Percentiles rank a stretch among this genome's conserved stretches.
Evolutionary conservation across 1,140 invertebrate genomes (phyloP).

Genomic region (Venturia canescens): DNA sequence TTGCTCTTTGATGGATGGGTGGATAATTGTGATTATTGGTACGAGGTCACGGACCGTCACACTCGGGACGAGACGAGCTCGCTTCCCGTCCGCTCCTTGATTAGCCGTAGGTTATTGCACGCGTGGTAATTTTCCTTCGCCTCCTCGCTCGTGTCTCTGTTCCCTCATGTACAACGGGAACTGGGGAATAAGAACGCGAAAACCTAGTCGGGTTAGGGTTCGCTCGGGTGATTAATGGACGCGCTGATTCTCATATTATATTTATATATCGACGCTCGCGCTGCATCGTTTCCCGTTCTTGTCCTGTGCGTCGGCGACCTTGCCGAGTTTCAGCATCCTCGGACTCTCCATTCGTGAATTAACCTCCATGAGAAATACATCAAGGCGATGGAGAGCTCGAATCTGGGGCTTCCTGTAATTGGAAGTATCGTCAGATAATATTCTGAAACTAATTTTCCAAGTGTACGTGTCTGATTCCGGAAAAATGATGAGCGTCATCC

Average conservation of each 20-base stretch:
- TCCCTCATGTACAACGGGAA: neutral
- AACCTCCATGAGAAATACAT: too few species aligned
- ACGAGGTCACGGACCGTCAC: conserved; percentile 27
- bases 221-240: conserved; percentile 15
- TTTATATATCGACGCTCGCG: conserved; percentile 18
- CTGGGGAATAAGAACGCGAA: neutral
- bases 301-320: neutral
- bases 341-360: too few species aligned
- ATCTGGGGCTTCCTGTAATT: too few species aligned
- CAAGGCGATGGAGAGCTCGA: too few species aligned
- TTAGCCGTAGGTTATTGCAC: conserved; percentile 18
- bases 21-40: conserved; percentile 53
- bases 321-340: too few species aligned
- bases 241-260: conserved; percentile 1
- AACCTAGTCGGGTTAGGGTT: neutral
- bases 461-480: too few species aligned
- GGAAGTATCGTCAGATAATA: too few species aligned
- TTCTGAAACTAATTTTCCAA: too few species aligned
- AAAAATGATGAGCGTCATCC: too few species aligned
- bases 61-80: neutral
- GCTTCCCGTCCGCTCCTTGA: neutral
- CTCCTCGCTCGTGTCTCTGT: too few species aligned
- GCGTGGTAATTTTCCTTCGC: neutral
- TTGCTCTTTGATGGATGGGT: conserved; percentile 45
- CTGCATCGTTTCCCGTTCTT: conserved; percentile 33